Percentiles rank a stretch among this genome's conserved stretches.
Evolutionary conservation across 1,140 invertebrate species (phyloP).

Genomic region (Potamilus streckersoni): DNA sequence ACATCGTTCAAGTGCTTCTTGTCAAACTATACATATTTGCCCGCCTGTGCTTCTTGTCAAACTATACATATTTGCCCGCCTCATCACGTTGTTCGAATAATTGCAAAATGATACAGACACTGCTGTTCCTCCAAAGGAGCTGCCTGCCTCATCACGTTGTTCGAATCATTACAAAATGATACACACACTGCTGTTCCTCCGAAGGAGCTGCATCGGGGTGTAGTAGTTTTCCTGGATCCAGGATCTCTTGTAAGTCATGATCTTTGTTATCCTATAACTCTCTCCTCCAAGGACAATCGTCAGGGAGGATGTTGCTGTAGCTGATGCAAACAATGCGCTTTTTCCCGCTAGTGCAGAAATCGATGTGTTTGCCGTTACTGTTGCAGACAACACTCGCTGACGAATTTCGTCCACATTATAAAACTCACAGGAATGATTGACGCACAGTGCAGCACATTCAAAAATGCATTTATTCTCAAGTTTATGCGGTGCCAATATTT

Average conservation of each 20-base stretch:
- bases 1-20: no score
- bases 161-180: no score
- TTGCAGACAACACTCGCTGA: slow-evolving; percentile 17
- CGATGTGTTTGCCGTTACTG: no score
- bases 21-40: no score
- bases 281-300: slow-evolving; percentile 34
- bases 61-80: no score
- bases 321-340: no score
- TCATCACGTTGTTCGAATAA: no score
- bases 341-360: no score
- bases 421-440: slow-evolving; percentile 28
- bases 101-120: no score
- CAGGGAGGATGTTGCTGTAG: neutral
- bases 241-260: slow-evolving; percentile 41
- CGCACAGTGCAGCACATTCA: slow-evolving; percentile 37
- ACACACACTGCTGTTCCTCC: no score
- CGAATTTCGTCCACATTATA: slow-evolving; percentile 32
- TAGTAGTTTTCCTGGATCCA: slow-evolving; percentile 37
- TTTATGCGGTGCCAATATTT: slow-evolving; percentile 21
- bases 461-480: slow-evolving; percentile 37
- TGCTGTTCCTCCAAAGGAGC: neutral
- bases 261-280: slow-evolving; percentile 27
- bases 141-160: slow-evolving; percentile 8
- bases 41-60: no score
- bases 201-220: slow-evolving; percentile 30